Conservation (phyloP, 1,140 invertebrate species). For the Heliothis subflexa region DNA sequence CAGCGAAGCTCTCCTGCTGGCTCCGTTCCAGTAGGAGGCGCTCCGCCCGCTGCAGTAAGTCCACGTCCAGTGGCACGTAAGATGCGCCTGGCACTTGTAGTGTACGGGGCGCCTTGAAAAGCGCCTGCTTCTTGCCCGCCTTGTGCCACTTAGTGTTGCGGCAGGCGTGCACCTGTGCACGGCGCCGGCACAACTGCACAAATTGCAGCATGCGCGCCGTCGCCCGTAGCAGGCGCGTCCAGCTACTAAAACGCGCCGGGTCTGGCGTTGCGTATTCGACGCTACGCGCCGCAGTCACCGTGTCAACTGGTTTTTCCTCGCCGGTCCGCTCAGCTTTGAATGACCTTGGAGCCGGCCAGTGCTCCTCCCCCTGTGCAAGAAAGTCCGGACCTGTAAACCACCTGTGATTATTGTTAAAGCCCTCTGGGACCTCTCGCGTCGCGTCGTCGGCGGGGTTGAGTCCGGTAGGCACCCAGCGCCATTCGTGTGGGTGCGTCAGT, state of each 20-base stretch:
- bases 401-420: background rate
- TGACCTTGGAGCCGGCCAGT: background rate
- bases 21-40: background rate
- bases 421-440: constrained; percentile 14
- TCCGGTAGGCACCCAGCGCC: constrained; percentile 44
- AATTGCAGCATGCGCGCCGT: background rate
- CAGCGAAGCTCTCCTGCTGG: background rate
- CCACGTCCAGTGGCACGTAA: background rate
- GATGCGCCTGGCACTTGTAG: background rate
- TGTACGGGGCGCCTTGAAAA: background rate
- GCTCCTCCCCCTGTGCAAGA: background rate
- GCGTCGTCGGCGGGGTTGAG: constrained; percentile 65
- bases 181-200: background rate
- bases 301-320: background rate
- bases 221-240: background rate
- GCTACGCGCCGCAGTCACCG: background rate
- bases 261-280: background rate
- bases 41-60: background rate
- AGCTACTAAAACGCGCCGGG: background rate
- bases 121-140: background rate
- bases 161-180: background rate
- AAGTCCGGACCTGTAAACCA: background rate
- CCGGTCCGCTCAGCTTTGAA: background rate
- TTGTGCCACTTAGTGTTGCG: background rate
- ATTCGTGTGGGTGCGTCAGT: constrained; percentile 53